These are phyloP conservation scores for Ophraella communa DNA, from an alignment of 2,888 invertebrate species.

Conservation along the genomic window DNA sequence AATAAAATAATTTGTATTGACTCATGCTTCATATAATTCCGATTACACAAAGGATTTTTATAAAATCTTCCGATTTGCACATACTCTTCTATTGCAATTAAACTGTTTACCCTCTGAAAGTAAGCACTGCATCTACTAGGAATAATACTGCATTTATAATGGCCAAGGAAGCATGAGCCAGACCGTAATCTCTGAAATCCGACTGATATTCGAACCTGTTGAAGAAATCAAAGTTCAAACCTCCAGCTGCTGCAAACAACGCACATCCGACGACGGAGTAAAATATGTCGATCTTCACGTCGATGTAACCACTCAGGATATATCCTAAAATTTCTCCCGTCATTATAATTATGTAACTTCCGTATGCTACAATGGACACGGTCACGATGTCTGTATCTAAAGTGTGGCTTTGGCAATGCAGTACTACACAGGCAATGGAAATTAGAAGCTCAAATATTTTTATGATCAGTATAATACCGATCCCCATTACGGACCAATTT, in stretches of 20 bases:
- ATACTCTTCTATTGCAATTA: no score
- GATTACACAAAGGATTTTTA: neutral
- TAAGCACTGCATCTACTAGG: conserved; percentile 75
- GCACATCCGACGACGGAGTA: conserved; percentile 75
- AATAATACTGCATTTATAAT: conserved; percentile 77
- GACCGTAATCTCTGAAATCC: conserved; percentile 62
- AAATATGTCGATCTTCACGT: conserved; percentile 77
- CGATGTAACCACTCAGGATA: conserved; percentile 71
- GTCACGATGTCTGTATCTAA: conserved; percentile 60
- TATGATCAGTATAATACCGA: neutral
- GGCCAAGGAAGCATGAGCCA: conserved; percentile 75
- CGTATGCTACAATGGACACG: conserved; percentile 74
- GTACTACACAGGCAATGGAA: conserved; percentile 71
- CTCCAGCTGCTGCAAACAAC: conserved; percentile 74
- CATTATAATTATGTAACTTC: conserved; percentile 70
- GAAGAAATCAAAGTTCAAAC: conserved; percentile 70
- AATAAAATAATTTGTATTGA: no score
- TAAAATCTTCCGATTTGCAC: no score
- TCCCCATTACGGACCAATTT: neutral
- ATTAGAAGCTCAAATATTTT: conserved; percentile 60
- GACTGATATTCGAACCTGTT: conserved; percentile 57
- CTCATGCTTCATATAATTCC: no score
- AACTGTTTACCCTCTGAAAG: conserved; percentile 61
- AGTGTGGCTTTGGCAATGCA: conserved; percentile 73
- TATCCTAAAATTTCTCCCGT: conserved; percentile 5